Conservation (phyloP, 2,797 vertebrate genomes). For the Varecia variegata region DNA sequence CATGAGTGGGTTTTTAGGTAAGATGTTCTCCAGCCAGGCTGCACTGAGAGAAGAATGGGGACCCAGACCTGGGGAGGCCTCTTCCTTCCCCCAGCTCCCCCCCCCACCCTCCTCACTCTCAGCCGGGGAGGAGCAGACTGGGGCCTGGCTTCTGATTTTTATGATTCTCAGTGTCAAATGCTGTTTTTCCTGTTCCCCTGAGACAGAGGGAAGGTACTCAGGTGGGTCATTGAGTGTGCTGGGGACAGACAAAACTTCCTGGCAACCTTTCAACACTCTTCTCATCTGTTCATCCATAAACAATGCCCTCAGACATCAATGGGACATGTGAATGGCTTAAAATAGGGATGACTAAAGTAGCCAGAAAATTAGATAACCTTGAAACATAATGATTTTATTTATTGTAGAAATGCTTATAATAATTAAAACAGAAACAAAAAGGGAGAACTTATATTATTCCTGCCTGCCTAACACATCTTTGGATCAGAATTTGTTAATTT, state of each 20-base stretch:
- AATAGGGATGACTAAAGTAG: neutral
- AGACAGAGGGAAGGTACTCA: neutral
- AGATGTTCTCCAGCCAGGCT: neutral
- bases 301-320: neutral
- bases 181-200: neutral
- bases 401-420: neutral
- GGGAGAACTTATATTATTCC: neutral
- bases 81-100: fast-evolving
- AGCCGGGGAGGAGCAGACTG: neutral
- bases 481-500: neutral
- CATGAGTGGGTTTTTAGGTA: conserved; percentile 4
- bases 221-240: neutral
- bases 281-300: neutral
- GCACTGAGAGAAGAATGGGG: neutral
- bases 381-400: neutral
- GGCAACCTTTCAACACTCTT: neutral
- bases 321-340: neutral
- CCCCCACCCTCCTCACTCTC: neutral
- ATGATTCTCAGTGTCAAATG: neutral
- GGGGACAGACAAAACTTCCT: neutral
- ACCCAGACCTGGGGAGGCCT: neutral
- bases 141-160: neutral
- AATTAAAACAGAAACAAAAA: neutral
- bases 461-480: neutral
- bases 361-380: neutral